Base-by-base conservation (phyloP, 2,797 vertebrate species). In the Cirrhinus mrigala region DNA sequence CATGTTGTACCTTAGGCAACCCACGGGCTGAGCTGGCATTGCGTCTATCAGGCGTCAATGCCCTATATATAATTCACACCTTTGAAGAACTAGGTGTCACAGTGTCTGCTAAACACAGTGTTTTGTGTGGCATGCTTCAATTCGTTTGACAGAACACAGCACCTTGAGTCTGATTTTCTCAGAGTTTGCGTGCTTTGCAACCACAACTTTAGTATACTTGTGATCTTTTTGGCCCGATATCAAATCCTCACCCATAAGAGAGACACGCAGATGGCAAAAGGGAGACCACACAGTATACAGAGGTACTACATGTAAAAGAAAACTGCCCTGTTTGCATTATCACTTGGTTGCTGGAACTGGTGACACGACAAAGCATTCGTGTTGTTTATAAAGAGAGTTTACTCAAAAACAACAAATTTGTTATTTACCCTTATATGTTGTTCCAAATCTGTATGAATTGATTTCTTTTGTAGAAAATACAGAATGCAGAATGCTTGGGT, bases 61-160 rank as follows among this genome's bases (percentile, higher is more conserved):
- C 54, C 24, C 18, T 27, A 12, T 37, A 46, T 60, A 68, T 58
- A 73, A 71, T 71, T 71, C 66, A 79, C 20, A 37, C 64, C 66
- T 71, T 48, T 69, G 48, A 50, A 84, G 69, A 78, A 52, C 73
- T 78, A 78, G 52, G 50, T 85, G 66, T 85, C 83, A 68, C 6
- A 33, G 24, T 62, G n/a, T 82, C 29, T 44, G 52, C 10, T 77
- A 56, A 76, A 68, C 20, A 80, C 52, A 33, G 74, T 69, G 46
- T 29, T 85, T 70, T 71, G 18, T 85, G 66, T 73, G 20, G 20
- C n/a, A 71, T 48, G 8, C 64, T 48, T 48, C 50, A 58, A 60
- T 84, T 60, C 4, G 7, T 70, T 79, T 46, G 52, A 70, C 64
- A 79, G 50, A 40, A 79, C 8, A 0, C 22, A 40, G 48, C 66